These are phyloP conservation scores for Dasypus novemcinctus DNA, from an alignment of 2,113 vertebrate species.

Conservation along the genomic window DNA sequence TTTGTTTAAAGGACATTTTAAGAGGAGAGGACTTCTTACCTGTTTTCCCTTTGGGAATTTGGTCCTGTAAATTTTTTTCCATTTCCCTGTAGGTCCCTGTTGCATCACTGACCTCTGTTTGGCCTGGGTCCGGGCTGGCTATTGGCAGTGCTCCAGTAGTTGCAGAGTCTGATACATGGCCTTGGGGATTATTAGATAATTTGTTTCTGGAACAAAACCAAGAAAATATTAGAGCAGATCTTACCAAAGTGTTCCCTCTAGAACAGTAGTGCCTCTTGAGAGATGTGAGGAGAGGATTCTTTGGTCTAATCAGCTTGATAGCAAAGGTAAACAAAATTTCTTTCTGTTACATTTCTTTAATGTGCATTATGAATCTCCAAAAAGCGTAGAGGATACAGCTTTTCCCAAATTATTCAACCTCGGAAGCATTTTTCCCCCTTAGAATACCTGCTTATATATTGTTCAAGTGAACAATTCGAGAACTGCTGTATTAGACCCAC, in stretches of 20 bases:
- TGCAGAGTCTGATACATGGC: background rate
- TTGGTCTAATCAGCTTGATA: background rate
- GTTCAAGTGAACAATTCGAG: background rate
- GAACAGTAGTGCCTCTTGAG: background rate
- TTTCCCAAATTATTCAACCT: background rate
- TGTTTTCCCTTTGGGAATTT: conserved; percentile 10
- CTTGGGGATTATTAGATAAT: background rate
- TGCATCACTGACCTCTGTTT: background rate
- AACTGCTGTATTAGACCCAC: background rate
- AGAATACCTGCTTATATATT: background rate
- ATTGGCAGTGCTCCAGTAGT: background rate
- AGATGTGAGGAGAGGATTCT: background rate
- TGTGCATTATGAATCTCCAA: background rate
- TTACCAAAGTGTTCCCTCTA: background rate
- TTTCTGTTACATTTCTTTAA: background rate
- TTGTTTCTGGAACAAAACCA: background rate
- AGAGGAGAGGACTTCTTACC: background rate
- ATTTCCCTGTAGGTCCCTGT: background rate
- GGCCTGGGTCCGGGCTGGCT: background rate
- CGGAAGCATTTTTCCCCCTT: background rate
- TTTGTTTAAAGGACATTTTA: background rate
- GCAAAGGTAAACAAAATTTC: background rate
- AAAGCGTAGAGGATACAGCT: background rate
- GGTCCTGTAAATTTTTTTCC: conserved; percentile 19
- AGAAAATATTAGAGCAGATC: background rate